A percentile compares a stretch with the other conserved stretches of the same genome.
These are phyloP conservation scores for Nyctibius bracteatus DNA, from an alignment of 2,113 vertebrate genomes.

Conservation along the genomic window DNA sequence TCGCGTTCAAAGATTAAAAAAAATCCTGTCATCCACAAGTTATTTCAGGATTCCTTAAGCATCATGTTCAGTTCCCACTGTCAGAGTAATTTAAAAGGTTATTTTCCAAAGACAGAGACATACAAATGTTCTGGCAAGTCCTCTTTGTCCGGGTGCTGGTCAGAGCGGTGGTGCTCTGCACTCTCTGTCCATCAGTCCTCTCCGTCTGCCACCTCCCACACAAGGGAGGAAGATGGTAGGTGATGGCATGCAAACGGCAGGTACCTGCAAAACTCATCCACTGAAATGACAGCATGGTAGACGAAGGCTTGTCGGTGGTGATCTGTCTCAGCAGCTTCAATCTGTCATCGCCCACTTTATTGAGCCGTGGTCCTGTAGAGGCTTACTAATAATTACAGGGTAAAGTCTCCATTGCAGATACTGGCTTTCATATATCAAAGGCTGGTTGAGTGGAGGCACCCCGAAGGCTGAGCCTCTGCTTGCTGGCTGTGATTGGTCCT, in stretches of 20 bases:
- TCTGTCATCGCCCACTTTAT: neutral
- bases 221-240: neutral
- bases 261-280: neutral
- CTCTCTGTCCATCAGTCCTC: fast-evolving
- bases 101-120: neutral
- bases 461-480: neutral
- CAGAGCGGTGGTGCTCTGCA: neutral
- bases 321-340: neutral
- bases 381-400: neutral
- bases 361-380: neutral
- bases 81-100: neutral
- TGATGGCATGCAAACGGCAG: neutral
- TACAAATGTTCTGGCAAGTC: neutral
- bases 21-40: neutral
- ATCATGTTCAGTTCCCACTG: fast-evolving
- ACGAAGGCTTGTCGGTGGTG: neutral
- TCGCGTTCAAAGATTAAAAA: neutral
- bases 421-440: neutral
- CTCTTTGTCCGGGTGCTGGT: fast-evolving
- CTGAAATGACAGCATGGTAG: neutral
- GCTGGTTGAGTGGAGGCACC: neutral
- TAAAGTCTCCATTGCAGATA: neutral
- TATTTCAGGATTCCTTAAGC: neutral
- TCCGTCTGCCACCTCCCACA: fast-evolving
- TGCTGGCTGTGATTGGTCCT: neutral